A percentile compares a stretch with the other conserved stretches of the same genome.
phyloP scores from a whole-genome alignment of 35 echinoderm and acorn worm genomes.

The Amphiura filiformis region DNA sequence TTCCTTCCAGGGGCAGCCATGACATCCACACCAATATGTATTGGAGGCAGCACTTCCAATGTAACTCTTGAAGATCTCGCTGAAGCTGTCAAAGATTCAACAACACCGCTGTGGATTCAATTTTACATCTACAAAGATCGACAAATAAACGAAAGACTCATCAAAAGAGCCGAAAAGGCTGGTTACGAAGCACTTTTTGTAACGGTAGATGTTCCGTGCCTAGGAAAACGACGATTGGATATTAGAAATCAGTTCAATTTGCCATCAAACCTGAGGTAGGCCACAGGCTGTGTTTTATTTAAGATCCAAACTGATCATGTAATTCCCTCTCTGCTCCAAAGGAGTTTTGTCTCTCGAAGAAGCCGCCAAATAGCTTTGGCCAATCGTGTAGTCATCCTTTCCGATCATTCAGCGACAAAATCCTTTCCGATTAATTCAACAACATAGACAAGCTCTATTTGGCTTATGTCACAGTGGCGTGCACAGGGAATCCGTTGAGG shows the following conservation, averaged over 20 bases:
- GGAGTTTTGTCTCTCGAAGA: no score
- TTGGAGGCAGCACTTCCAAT: neutral
- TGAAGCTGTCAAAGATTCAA: neutral
- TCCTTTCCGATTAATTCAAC: no score
- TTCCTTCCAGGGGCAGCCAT: neutral
- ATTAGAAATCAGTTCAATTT: slow-evolving; percentile 61
- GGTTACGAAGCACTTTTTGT: slow-evolving; percentile 85
- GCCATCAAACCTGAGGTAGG: slow-evolving; percentile 52
- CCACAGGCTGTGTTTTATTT: no score
- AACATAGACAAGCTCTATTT: no score
- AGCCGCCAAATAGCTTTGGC: no score
- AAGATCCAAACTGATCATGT: no score
- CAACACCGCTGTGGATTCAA: slow-evolving; percentile 72
- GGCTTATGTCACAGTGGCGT: no score
- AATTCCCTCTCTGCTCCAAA: no score
- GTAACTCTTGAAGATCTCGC: neutral
- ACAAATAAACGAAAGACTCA: slow-evolving; percentile 30
- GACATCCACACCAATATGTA: neutral
- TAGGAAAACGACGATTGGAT: slow-evolving; percentile 63
- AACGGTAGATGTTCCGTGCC: slow-evolving; percentile 72
- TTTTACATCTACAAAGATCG: slow-evolving; percentile 68
- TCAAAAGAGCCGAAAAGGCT: slow-evolving; percentile 73
- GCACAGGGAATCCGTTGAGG: no score
- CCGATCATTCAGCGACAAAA: no score
- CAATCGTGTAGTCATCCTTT: no score